These are phyloP conservation scores for Danionella cerebrum DNA, from an alignment of 2,113 vertebrate genomes.

Conservation along the genomic window DNA sequence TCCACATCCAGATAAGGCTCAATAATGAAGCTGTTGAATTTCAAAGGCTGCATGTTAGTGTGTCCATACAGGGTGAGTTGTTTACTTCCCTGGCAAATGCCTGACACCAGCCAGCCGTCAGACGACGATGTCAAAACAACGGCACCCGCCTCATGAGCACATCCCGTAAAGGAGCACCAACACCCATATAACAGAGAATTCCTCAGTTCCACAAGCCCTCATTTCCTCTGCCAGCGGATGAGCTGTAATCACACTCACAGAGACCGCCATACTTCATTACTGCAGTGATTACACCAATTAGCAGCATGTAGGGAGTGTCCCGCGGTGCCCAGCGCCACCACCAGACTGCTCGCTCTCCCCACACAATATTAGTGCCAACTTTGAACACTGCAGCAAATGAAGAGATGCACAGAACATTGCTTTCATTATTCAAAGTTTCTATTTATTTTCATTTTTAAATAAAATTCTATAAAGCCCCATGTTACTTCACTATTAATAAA, in stretches of 20 bases:
- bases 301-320: slow-evolving; percentile 44
- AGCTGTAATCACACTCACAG: slow-evolving; percentile 44
- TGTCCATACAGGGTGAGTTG: slow-evolving; percentile 37
- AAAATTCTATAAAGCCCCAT: no score
- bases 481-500: no score
- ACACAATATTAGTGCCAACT: slow-evolving; percentile 4
- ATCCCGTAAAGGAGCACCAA: slow-evolving; percentile 60
- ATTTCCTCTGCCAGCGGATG: slow-evolving; percentile 42
- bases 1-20: slow-evolving; percentile 24
- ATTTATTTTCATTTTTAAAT: no score
- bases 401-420: no score
- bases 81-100: slow-evolving; percentile 61
- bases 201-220: slow-evolving; percentile 40
- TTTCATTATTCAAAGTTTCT: no score
- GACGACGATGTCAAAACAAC: slow-evolving; percentile 66
- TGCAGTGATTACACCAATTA: slow-evolving; percentile 49
- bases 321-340: slow-evolving; percentile 27
- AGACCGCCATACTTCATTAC: slow-evolving; percentile 45
- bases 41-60: slow-evolving; percentile 33
- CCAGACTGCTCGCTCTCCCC: slow-evolving; percentile 25
- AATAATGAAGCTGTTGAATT: slow-evolving; percentile 37
- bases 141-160: slow-evolving; percentile 57
- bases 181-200: slow-evolving; percentile 46
- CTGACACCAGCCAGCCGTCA: slow-evolving; percentile 60
- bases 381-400: background rate